These are phyloP conservation scores for Andrena minutula DNA, from an alignment of 2,888 invertebrate species.

Conservation along the genomic window DNA sequence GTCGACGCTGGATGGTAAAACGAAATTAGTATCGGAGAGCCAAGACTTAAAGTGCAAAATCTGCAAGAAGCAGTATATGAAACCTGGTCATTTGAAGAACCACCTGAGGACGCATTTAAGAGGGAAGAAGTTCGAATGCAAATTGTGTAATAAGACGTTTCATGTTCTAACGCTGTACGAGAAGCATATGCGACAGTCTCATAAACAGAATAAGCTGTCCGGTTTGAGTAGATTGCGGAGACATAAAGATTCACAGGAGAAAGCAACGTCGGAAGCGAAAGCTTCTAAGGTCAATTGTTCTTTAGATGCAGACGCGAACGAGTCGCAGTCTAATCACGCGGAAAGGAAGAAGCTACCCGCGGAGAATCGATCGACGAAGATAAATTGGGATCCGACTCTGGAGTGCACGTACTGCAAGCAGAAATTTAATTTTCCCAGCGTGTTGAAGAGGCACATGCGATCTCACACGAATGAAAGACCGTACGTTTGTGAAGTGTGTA, in stretches of 20 bases:
- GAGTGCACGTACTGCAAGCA: conserved; percentile 77
- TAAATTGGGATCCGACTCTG: conserved; percentile 64
- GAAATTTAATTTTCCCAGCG: conserved; percentile 78
- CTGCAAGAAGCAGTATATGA: conserved; percentile 75
- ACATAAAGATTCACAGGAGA: conserved; percentile 18
- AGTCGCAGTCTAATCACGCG: background rate
- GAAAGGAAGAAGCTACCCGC: conserved; percentile 18
- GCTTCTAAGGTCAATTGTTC: background rate
- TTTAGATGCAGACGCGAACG: background rate
- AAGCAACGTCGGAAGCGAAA: background rate
- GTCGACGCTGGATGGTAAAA: conserved; percentile 12
- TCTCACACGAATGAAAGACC: conserved; percentile 80
- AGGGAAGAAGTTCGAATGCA: conserved; percentile 67
- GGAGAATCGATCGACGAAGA: conserved; percentile 56
- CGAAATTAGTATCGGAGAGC: background rate
- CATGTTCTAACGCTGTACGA: conserved; percentile 68
- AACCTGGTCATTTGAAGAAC: conserved; percentile 74
- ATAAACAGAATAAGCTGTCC: conserved; percentile 52
- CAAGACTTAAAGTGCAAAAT: conserved; percentile 72
- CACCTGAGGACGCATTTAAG: conserved; percentile 73
- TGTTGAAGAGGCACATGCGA: conserved; percentile 78
- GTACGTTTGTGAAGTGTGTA: conserved; percentile 77
- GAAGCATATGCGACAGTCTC: conserved; percentile 73
- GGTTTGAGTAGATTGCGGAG: conserved; percentile 26
- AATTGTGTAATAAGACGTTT: conserved; percentile 73